Conservation (phyloP, 2,113 vertebrate species). For the Pavo muticus region DNA sequence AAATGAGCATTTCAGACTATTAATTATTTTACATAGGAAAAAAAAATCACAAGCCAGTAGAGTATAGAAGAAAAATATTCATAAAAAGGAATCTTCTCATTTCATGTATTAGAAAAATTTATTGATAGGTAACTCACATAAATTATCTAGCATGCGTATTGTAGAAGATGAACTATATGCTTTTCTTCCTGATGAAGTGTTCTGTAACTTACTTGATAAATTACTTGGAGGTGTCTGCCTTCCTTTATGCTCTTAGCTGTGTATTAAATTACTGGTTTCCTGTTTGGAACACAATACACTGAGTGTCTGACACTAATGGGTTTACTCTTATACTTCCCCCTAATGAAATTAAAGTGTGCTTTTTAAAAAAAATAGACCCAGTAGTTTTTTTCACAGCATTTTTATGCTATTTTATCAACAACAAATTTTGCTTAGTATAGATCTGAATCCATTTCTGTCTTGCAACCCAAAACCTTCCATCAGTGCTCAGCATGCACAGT, state of each 20-base stretch:
- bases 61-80: not conserved
- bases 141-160: not conserved
- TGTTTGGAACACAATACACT: not conserved
- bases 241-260: conserved; percentile 30
- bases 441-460: not conserved
- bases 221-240: not conserved
- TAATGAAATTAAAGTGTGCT: not conserved
- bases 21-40: not conserved
- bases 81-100: not conserved
- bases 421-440: not conserved
- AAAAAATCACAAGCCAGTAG: not conserved
- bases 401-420: not conserved
- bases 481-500: not conserved
- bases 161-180: not conserved
- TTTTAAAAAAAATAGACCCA: not conserved
- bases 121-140: not conserved
- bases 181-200: conserved; percentile 5
- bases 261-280: conserved; percentile 46
- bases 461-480: not conserved
- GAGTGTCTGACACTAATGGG: not conserved
- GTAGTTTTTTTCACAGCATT: conserved; percentile 4
- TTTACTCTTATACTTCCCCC: not conserved
- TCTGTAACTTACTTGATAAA: not conserved
- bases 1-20: not conserved
- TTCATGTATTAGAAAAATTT: not conserved